A percentile compares a stretch with the other conserved stretches of the same genome.
Conservation (phyloP, 2,113 vertebrate genomes). For the Phyllostomus discolor region DNA sequence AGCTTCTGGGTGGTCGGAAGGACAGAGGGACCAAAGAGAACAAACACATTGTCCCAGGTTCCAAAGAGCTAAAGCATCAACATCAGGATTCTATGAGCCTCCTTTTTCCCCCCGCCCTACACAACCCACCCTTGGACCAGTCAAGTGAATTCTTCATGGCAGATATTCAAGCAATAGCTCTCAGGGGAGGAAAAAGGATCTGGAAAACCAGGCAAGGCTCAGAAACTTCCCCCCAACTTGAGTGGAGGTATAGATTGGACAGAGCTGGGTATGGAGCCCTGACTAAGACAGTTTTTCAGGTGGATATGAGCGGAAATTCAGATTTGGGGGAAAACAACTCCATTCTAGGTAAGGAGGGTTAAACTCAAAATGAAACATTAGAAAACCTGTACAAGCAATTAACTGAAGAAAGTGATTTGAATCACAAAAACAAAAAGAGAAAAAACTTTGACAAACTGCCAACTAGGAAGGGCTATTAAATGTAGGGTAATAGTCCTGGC, state of each 20-base stretch:
- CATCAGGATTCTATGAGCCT: accelerated
- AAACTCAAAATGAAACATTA: background rate
- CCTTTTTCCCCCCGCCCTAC: background rate
- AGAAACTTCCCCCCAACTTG: background rate
- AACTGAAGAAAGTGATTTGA: conserved; percentile 27
- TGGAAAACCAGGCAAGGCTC: background rate
- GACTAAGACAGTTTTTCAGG: background rate
- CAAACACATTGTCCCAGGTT: background rate
- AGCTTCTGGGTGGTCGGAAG: background rate
- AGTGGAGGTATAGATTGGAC: background rate
- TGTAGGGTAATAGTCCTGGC: background rate
- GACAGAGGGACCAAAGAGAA: background rate
- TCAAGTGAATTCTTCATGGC: background rate
- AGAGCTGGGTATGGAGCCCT: background rate
- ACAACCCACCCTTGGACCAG: background rate
- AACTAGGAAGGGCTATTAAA: background rate
- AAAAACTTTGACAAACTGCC: background rate
- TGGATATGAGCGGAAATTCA: background rate
- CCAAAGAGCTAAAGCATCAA: background rate
- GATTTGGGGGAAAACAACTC: background rate
- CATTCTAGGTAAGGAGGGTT: background rate
- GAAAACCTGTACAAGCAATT: background rate
- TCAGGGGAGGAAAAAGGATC: background rate
- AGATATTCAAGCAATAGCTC: background rate
- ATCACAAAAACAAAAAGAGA: background rate